phyloP scores from a whole-genome alignment of 2,113 vertebrate genomes.

The Eubucco bourcierii region DNA sequence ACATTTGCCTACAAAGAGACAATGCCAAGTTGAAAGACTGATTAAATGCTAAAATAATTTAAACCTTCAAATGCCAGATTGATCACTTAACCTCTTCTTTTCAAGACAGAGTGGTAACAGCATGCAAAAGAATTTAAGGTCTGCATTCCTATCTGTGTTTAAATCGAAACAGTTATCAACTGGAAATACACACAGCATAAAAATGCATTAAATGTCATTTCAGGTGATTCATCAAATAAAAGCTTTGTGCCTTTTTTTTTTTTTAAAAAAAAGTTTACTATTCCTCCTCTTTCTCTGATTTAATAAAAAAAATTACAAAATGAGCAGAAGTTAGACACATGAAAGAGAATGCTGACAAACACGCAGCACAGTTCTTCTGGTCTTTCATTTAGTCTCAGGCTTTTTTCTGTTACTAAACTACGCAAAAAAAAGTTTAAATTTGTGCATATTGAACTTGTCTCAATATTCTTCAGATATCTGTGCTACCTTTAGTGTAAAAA shows the following conservation, averaged over 20 bases:
- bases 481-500: background rate
- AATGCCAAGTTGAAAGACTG: background rate
- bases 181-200: background rate
- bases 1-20: background rate
- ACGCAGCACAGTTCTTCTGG: background rate
- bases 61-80: background rate
- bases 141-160: background rate
- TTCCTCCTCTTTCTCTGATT: background rate
- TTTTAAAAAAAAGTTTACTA: background rate
- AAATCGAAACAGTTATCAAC: background rate
- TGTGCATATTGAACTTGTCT: background rate
- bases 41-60: background rate
- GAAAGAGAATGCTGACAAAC: constrained; percentile 46
- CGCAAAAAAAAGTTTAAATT: background rate
- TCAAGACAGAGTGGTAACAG: background rate
- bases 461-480: background rate
- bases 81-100: background rate
- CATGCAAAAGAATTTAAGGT: background rate
- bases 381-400: background rate
- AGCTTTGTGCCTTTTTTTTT: background rate
- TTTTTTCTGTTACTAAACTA: background rate
- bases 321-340: background rate
- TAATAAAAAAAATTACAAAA: constrained; percentile 6
- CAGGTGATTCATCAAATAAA: background rate
- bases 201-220: background rate